These are phyloP conservation scores for Ariopsis seemanni DNA, from an alignment of 2,113 vertebrate genomes.

Conservation along the genomic window DNA sequence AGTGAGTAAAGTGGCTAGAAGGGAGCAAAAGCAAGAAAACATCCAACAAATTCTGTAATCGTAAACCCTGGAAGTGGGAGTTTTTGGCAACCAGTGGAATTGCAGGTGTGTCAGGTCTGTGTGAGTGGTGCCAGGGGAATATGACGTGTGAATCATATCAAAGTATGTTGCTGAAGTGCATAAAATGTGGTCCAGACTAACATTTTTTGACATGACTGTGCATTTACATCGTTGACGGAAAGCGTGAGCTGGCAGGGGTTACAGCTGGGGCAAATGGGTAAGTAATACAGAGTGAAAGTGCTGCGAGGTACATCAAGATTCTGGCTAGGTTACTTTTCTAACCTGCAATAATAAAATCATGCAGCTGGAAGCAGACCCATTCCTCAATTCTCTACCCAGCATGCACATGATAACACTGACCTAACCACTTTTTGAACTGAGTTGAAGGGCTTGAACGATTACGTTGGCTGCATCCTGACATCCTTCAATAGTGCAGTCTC, in stretches of 20 bases:
- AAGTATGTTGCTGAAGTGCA: neutral
- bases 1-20: neutral
- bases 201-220: neutral
- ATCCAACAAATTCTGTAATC: neutral
- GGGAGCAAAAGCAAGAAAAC: neutral
- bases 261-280: neutral
- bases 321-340: neutral
- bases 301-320: neutral
- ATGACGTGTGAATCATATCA: slow-evolving; percentile 5
- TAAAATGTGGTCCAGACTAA: neutral
- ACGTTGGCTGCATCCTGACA: neutral
- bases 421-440: neutral
- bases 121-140: neutral
- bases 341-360: neutral
- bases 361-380: neutral
- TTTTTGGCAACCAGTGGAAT: neutral
- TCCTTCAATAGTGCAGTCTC: neutral
- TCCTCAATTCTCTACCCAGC: neutral
- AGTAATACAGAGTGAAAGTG: neutral
- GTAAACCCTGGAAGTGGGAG: slow-evolving; percentile 1
- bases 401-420: neutral
- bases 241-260: neutral
- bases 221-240: neutral
- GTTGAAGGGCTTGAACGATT: neutral
- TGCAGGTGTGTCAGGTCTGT: slow-evolving; percentile 1